phyloP scores from a whole-genome alignment of 1,140 invertebrate genomes.

The Littorina saxatilis region DNA sequence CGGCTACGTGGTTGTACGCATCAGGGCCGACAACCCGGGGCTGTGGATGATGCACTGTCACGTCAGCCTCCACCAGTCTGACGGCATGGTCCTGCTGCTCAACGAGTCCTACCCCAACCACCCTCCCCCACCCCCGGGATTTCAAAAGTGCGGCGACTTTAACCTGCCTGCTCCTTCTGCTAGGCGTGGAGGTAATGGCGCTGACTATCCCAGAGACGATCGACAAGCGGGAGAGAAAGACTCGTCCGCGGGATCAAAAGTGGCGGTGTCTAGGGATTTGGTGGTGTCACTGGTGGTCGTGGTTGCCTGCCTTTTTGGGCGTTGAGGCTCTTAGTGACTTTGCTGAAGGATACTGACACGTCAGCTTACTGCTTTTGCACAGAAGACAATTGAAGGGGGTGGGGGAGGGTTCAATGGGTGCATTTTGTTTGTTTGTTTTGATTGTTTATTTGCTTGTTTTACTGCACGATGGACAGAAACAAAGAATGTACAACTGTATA shows the following conservation, averaged over 20 bases:
- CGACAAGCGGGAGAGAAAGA: background rate
- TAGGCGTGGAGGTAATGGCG: background rate
- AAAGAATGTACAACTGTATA: too few relatives aligned
- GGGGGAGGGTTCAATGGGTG: too few relatives aligned
- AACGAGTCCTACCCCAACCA: conserved; percentile 62
- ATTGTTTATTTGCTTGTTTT: too few relatives aligned
- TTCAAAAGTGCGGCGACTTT: conserved; percentile 57
- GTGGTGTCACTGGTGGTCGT: too few relatives aligned
- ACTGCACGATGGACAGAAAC: too few relatives aligned
- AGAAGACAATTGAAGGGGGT: too few relatives aligned
- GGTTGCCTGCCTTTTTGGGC: too few relatives aligned
- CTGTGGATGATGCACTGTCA: conserved; percentile 72
- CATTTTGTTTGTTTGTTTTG: too few relatives aligned
- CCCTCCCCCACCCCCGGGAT: conserved; percentile 46
- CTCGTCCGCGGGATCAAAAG: background rate
- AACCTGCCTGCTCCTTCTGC: background rate
- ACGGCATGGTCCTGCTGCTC: conserved; percentile 67
- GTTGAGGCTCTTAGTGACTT: too few relatives aligned
- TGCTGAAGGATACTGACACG: too few relatives aligned
- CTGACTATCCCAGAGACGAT: background rate
- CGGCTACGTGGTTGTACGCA: conserved; percentile 83
- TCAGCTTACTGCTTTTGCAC: too few relatives aligned
- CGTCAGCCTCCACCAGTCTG: conserved; percentile 60
- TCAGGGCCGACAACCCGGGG: conserved; percentile 84
- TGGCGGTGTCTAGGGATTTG: too few relatives aligned